Evolutionary conservation across 2,888 invertebrate genomes (phyloP).

Genomic region (Rhimphoctona megacephalus): DNA sequence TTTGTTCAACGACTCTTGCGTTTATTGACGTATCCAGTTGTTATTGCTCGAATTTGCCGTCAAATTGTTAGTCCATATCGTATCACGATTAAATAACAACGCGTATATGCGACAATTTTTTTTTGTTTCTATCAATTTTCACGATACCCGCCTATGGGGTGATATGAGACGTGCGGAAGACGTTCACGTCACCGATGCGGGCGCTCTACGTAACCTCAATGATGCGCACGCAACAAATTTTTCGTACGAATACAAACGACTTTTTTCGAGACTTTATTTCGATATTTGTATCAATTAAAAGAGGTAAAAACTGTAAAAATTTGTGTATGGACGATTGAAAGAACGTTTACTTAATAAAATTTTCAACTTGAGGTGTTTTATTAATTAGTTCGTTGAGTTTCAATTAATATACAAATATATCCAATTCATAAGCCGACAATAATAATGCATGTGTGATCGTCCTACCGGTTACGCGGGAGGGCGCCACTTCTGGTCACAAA

Average conservation of each 20-base stretch:
- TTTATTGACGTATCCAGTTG: slow-evolving; percentile 46
- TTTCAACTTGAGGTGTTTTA: neutral
- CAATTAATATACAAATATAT: slow-evolving; percentile 3
- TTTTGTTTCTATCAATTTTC: slow-evolving; percentile 32
- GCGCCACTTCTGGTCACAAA: slow-evolving; percentile 5
- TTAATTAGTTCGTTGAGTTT: neutral
- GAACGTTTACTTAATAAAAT: neutral
- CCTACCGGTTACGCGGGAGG: slow-evolving; percentile 1
- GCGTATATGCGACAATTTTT: slow-evolving; percentile 33
- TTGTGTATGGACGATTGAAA: neutral
- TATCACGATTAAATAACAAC: slow-evolving; percentile 33
- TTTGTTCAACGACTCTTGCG: slow-evolving; percentile 41
- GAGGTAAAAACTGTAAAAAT: neutral
- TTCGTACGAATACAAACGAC: neutral
- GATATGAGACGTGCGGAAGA: slow-evolving; percentile 58
- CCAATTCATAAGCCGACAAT: slow-evolving; percentile 26
- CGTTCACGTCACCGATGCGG: slow-evolving; percentile 73
- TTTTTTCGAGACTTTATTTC: neutral
- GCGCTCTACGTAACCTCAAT: slow-evolving; percentile 75
- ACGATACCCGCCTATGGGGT: slow-evolving; percentile 53
- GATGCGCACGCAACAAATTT: slow-evolving; percentile 75
- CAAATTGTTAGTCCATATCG: slow-evolving; percentile 45
- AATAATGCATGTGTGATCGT: slow-evolving; percentile 7
- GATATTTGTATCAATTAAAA: neutral
- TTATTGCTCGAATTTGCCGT: slow-evolving; percentile 49